These are phyloP conservation scores for Pollenia griseotomentosa DNA, from an alignment of 2,888 invertebrate species.

Conservation along the genomic window DNA sequence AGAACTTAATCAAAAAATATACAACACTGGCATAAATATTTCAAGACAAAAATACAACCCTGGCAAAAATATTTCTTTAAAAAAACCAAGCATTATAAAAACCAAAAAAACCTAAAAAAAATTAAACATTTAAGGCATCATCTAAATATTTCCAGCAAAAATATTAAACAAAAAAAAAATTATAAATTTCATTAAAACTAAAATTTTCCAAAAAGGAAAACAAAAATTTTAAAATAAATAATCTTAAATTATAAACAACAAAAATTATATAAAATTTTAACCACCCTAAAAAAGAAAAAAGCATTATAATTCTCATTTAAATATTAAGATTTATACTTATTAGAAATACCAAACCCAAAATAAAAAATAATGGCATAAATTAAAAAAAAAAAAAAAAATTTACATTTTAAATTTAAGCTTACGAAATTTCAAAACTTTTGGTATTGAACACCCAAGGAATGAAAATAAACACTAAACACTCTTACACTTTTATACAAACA, in stretches of 20 bases:
- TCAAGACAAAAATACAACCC: slow-evolving; percentile 48
- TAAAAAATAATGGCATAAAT: slow-evolving; percentile 68
- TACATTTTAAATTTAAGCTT: slow-evolving; percentile 61
- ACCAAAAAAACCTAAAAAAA: slow-evolving; percentile 72
- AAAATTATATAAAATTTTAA: slow-evolving; percentile 67
- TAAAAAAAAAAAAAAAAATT: slow-evolving; percentile 44
- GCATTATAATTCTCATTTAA: slow-evolving; percentile 74
- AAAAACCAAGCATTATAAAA: slow-evolving; percentile 36
- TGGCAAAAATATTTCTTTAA: slow-evolving; percentile 58
- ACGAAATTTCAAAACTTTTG: slow-evolving; percentile 71
- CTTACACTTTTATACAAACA: slow-evolving; percentile 7
- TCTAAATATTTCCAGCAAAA: slow-evolving; percentile 41
- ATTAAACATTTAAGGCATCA: slow-evolving; percentile 77
- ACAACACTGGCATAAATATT: slow-evolving; percentile 56
- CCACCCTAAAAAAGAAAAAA: slow-evolving; percentile 53
- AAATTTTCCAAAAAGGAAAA: slow-evolving; percentile 33
- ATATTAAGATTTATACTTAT: slow-evolving; percentile 75
- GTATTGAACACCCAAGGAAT: slow-evolving; percentile 57
- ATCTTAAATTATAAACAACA: slow-evolving; percentile 64
- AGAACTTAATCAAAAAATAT: slow-evolving; percentile 55
- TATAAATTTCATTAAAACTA: slow-evolving; percentile 38
- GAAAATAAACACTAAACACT: slow-evolving; percentile 29
- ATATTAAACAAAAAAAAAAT: slow-evolving; percentile 48
- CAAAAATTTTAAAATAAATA: slow-evolving; percentile 60
- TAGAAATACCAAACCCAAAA: slow-evolving; percentile 68